Evolutionary conservation across 2,113 vertebrate genomes (phyloP), one percentile per base, ranked within the genome.

Genomic region (human (Homo sapiens)): DNA sequence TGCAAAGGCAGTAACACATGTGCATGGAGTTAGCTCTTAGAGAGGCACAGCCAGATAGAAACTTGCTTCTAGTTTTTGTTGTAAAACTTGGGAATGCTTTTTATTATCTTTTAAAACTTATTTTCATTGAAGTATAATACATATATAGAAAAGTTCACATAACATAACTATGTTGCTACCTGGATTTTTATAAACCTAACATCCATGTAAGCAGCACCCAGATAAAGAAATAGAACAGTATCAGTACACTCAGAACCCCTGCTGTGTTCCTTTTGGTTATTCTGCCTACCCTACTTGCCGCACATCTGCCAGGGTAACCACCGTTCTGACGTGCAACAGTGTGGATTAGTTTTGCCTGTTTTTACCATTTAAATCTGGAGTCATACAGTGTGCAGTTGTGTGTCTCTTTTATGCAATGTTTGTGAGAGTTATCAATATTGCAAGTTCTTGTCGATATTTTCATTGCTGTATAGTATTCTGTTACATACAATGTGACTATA

Each of bases 11-110:
- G 38, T 43, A 52, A n/a, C 23, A 1, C 3, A 32, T 1, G 0
- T 50, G 6, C 1, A 0, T 45, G 14, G 23, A 3, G 38, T 48
- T 27, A 72, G 32, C 11, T 32, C 35, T 50, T 1, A 48, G 68
- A 14, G 68, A n/a, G 13, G 22, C 52, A 79, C 4, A 40, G 23
- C 30, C 55, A 13, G 12, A 6, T 45, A 50, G 35, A 92, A 38
- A 45, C 5, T 35, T 38, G 35, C 18, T 86, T 82, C 6, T 48
- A 35, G 7, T 27, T 92, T 84, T 80, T 87, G 14, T 83, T 87
- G 89, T 92, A 64, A 92, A 92, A 86, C 22, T 79, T 70, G n/a
- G 35, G 45, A 89, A 43, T 78, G 16, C 43, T 20, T 45, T 81
- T 93, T 86, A 45, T 55, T 70, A 64, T 40, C 2, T 73, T 80